Evolutionary conservation across 2,113 vertebrate genomes (phyloP), one percentile per base, ranked within the genome.

Genomic region (Cinclus mexicanus): DNA sequence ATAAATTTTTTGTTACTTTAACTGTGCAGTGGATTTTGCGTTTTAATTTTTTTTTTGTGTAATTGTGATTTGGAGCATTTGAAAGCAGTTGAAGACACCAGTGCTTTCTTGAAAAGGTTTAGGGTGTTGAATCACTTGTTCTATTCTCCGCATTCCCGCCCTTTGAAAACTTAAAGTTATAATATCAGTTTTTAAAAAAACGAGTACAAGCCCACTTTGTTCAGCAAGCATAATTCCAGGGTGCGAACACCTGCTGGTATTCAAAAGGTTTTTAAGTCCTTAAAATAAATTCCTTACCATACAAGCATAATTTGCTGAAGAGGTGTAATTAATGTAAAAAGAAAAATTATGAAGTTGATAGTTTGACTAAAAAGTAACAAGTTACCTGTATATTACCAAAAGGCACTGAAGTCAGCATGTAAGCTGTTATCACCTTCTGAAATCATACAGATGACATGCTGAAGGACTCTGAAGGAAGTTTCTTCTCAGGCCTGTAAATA

Each of bases 141-240:
- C 23, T 68, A 1, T 47, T 50, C 16, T 21, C n/a, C 1, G 0
- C 4, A 16, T 53, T 7, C 15, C 6, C 55, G 24, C 20, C 20
- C 14, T 80, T 71, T 64, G 35, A 63, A 42, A 29, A 49, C 17
- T 2, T 69, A 10, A 37, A 46, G 59, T 52, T 37, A 25, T 33
- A 25, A 5, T 39, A 1, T 1, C 55, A 44, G 2, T 6, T 59
- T 28, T 83, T 53, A 7, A 24, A 61, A 61, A 28, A 71, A n/a
- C 4, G 26, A 49, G 29, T 55, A 28, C 4, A 81, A 81, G 50
- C 50, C 16, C 10, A 8, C 14, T 3, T 64, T 57, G 12, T 74
- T 85, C 42, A 63, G 31, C 50, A 70, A 25, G 24, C 11, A 0
- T 56, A 41, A 53, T 78, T 65, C 33, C 20, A 46, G 47, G 33